phyloP scores from a whole-genome alignment of 2,797 vertebrate species.

The Micrastur ruficollis region DNA sequence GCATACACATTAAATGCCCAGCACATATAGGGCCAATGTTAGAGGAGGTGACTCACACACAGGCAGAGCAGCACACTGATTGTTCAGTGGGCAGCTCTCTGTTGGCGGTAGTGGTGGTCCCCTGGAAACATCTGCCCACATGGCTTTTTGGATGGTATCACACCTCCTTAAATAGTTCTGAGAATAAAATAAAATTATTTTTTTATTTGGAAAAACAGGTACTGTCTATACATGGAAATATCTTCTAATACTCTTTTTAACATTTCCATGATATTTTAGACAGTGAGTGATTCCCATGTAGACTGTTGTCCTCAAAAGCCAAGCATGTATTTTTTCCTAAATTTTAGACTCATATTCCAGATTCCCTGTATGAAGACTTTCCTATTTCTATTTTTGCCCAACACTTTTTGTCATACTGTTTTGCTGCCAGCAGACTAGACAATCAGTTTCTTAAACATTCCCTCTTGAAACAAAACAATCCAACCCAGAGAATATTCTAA shows the following conservation, averaged over 20 bases:
- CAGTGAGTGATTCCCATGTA: not conserved
- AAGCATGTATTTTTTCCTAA: not conserved
- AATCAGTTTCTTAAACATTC: not conserved
- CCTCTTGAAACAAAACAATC: not conserved
- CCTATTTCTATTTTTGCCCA: constrained; percentile 7
- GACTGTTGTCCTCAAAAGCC: not conserved
- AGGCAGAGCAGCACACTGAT: not conserved
- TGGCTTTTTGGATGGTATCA: not conserved
- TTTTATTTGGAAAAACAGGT: not conserved
- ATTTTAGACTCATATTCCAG: not conserved
- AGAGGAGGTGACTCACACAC: not conserved
- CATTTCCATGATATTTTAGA: not conserved
- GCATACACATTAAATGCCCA: not conserved
- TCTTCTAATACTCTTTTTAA: not conserved
- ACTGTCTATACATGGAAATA: not conserved
- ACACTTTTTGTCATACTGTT: not conserved
- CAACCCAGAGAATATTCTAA: not conserved
- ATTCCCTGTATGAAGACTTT: not conserved
- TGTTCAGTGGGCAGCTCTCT: not conserved
- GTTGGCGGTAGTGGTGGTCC: not conserved
- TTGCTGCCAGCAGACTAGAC: constrained; percentile 18
- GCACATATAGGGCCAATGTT: rapidly evolving
- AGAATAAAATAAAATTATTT: not conserved
- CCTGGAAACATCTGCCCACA: not conserved
- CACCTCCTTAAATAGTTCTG: not conserved